These are phyloP conservation scores for Crypturellus undulatus DNA, from an alignment of 2,113 vertebrate genomes.

Conservation along the genomic window DNA sequence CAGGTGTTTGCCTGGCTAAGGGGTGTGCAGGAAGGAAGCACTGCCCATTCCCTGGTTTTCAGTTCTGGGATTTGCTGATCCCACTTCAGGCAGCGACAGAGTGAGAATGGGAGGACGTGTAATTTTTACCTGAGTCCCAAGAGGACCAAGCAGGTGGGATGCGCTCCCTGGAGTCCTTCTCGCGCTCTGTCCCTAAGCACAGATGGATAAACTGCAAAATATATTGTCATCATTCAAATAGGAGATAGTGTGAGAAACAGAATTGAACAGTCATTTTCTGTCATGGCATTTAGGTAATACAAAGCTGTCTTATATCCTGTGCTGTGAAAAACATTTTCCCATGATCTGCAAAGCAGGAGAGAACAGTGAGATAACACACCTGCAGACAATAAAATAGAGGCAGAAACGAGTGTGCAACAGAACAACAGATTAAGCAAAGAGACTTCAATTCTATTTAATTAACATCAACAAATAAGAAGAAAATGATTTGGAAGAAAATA, in stretches of 20 bases:
- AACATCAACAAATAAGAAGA: background rate
- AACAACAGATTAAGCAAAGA: background rate
- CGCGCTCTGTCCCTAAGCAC: background rate
- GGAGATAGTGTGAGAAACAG: background rate
- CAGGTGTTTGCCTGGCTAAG: fast-evolving
- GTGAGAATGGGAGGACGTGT: fast-evolving
- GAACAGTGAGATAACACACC: background rate
- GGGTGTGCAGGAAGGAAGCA: background rate
- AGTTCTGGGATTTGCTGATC: background rate
- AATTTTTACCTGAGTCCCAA: background rate
- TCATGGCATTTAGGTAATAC: background rate
- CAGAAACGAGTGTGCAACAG: background rate
- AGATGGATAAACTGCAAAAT: background rate
- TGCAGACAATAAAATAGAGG: background rate
- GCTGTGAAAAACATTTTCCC: background rate
- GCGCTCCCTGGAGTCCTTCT: background rate
- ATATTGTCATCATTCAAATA: background rate
- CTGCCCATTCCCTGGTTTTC: fast-evolving
- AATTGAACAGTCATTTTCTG: background rate
- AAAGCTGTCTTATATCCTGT: background rate
- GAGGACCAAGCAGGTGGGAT: background rate
- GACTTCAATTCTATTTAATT: background rate
- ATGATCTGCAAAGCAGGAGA: background rate
- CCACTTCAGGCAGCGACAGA: background rate
- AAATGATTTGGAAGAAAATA: background rate